These are phyloP conservation scores for Allolobophora icterica DNA, from an alignment of 2,888 invertebrate genomes.

Conservation along the genomic window DNA sequence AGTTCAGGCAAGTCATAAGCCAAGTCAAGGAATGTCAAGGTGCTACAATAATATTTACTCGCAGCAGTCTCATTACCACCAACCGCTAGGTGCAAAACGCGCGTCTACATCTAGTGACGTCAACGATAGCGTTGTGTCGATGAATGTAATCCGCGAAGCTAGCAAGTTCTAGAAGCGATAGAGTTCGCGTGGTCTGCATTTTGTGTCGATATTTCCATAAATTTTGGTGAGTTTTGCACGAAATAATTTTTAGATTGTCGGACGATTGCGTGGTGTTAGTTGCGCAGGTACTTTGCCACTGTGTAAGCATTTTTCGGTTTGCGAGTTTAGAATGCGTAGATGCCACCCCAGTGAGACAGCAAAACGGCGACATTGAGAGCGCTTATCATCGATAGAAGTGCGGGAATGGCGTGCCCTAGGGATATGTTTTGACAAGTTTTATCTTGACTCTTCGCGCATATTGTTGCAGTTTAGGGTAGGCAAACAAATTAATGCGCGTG, in stretches of 20 bases:
- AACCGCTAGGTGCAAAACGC: not conserved
- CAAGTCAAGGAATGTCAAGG: too few relatives aligned
- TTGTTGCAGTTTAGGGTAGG: not conserved
- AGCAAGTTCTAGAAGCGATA: not conserved
- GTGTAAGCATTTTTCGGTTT: not conserved
- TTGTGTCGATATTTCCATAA: not conserved
- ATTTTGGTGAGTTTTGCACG: not conserved
- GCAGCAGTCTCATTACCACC: not conserved
- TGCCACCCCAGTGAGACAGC: not conserved
- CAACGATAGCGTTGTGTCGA: not conserved
- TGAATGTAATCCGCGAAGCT: conserved; percentile 9
- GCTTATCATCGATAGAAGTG: not conserved
- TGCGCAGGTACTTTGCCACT: not conserved
- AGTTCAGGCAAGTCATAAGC: too few relatives aligned
- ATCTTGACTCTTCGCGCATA: not conserved
- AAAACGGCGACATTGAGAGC: not conserved
- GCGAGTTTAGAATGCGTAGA: not conserved
- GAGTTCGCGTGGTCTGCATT: not conserved
- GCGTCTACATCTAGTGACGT: not conserved
- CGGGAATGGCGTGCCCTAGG: not conserved
- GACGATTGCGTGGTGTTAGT: not conserved
- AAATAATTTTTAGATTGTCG: not conserved
- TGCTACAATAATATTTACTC: not conserved
- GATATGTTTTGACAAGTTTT: not conserved
- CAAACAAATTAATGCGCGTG: not conserved